Base-by-base conservation (phyloP, 2,888 invertebrate genomes). In the Ichneumoninae sp. region DNA sequence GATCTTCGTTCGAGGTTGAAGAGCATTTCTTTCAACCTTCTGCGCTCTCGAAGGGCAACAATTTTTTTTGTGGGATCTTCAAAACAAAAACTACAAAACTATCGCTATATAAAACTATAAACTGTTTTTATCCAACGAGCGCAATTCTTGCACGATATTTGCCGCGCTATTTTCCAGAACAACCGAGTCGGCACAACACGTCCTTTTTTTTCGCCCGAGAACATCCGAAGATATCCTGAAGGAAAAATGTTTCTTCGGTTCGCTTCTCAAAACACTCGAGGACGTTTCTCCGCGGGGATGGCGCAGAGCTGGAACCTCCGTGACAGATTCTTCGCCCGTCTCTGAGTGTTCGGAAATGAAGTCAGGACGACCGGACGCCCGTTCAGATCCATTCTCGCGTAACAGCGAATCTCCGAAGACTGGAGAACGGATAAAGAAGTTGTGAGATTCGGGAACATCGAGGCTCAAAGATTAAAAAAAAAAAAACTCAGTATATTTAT, bases 331-430 rank as follows among this genome's bases (percentile, higher is more conserved):
- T 60, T 36, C 36, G 50, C 19, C 60, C 22, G 30, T 33, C 44
- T 50, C 36, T 36, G 54, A 75, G 30, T 65, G n/a, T 60, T 82
- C 33, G 33, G 50, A 47, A 75, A 54, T 73, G 60, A 54, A 63
- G 44, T 69, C 52, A 16, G 19, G 8, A 19, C 47, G 63, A 78
- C 26, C 76, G 33, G n/a, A 1, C 54, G 52, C 69, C 50, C 81
- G 8, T 26, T 13, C 26, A 54, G 19, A 22, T 26, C 47, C 84
- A 70, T 71, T 50, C 16, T 80, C 36, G 22, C 52, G 13, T 33
- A 76, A 75, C 10, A 8, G 8, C 26, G 16, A 19, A 33, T 1
- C 1, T 13, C 33, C 16, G 22, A 50, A 16, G 16, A 75, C 65
- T 36, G 75, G 3, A 50, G 50, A 75, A 65, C 16, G 6, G 44